Conservation (phyloP, 2,797 vertebrate genomes). For the Synaphobranchus kaupii region DNA sequence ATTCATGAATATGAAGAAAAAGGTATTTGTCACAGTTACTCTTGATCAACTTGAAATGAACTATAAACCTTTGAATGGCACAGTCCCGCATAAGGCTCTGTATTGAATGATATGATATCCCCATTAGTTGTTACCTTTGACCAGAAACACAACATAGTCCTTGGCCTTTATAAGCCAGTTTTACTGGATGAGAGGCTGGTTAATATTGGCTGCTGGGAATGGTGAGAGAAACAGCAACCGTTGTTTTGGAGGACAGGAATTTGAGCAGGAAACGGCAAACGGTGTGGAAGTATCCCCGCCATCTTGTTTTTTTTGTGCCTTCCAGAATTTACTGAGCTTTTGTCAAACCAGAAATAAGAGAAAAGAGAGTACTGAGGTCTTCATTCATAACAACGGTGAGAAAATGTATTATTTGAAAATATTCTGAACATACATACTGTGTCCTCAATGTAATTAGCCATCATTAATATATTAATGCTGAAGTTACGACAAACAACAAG, state of each 20-base stretch:
- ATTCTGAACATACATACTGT: no score
- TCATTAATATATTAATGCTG: neutral
- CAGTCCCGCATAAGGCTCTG: neutral
- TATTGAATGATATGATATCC: neutral
- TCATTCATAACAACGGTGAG: neutral
- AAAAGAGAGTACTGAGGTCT: neutral
- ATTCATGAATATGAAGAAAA: slow-evolving; percentile 61
- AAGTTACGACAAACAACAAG: neutral
- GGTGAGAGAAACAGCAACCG: neutral
- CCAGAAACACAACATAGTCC: neutral
- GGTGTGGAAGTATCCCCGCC: neutral
- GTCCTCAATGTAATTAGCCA: neutral
- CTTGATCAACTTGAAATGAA: neutral
- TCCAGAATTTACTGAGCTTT: neutral
- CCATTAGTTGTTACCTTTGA: neutral
- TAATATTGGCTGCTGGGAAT: neutral
- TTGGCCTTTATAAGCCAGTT: neutral
- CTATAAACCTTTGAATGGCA: neutral
- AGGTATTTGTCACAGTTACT: slow-evolving; percentile 49
- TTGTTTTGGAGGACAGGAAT: neutral
- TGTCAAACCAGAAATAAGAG: neutral
- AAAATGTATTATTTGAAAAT: neutral
- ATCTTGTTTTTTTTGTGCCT: neutral
- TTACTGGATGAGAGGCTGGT: neutral
- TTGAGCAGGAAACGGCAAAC: neutral